Evolutionary conservation across 2,888 invertebrate genomes (phyloP).

Genomic region (Phytoseiulus persimilis): DNA sequence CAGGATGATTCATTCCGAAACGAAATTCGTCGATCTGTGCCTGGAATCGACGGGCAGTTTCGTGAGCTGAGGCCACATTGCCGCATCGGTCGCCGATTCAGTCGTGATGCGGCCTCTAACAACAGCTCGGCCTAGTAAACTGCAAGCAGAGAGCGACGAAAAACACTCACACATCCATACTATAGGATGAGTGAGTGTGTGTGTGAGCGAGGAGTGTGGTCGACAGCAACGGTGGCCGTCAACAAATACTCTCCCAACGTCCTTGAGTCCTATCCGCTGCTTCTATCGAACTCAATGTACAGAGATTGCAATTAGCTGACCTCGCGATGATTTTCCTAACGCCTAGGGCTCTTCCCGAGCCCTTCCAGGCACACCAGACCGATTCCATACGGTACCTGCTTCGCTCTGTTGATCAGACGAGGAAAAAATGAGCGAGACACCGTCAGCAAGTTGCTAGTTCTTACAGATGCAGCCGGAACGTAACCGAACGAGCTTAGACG

Average conservation of each 20-base stretch:
- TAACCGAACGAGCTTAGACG: too few relatives aligned
- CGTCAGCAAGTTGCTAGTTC: neutral
- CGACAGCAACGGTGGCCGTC: neutral
- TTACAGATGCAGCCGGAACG: neutral
- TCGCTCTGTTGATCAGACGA: neutral
- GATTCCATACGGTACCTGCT: neutral
- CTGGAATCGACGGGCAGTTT: neutral
- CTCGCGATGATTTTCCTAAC: too few relatives aligned
- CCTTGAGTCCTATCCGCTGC: neutral
- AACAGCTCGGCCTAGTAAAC: neutral
- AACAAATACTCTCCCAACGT: neutral
- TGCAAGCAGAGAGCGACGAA: neutral
- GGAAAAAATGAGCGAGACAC: neutral
- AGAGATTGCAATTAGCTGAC: neutral
- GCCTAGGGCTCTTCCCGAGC: too few relatives aligned
- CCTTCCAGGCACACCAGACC: neutral
- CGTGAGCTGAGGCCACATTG: neutral
- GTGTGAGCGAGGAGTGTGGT: neutral
- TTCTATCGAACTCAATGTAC: neutral
- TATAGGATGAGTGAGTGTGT: neutral
- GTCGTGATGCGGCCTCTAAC: neutral
- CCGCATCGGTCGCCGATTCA: neutral
- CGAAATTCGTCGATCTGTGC: neutral
- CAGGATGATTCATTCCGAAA: neutral
- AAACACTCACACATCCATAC: constrained; percentile 5